phyloP scores from a whole-genome alignment of 1,140 invertebrate species.

The Leptoteleia sp. region DNA sequence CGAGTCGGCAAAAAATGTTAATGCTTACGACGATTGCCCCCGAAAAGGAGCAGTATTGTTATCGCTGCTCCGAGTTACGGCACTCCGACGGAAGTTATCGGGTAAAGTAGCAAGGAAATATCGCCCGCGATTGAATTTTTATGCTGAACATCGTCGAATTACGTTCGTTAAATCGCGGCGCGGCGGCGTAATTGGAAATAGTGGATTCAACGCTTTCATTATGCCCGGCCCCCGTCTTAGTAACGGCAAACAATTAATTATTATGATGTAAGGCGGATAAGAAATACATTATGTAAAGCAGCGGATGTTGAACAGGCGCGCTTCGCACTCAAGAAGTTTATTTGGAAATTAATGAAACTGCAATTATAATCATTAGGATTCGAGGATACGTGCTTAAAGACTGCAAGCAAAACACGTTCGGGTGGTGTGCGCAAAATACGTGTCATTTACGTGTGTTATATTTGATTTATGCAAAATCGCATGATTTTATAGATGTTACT shows the following conservation, averaged over 20 bases:
- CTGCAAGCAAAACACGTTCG: too few species aligned
- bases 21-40: conserved; percentile 26
- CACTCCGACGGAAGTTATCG: conserved; percentile 6
- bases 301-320: not conserved
- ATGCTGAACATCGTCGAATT: conserved; percentile 39
- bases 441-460: too few species aligned
- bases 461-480: too few species aligned
- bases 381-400: too few species aligned
- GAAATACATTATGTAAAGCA: not conserved
- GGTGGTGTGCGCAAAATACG: too few species aligned
- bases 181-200: conserved; percentile 12
- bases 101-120: conserved; percentile 12
- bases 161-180: conserved; percentile 16
- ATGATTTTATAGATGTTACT: too few species aligned
- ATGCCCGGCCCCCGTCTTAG: not conserved
- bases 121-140: conserved; percentile 47
- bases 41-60: conserved; percentile 17
- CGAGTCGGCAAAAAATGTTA: conserved; percentile 34
- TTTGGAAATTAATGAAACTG: too few species aligned
- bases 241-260: conserved; percentile 28
- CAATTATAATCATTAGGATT: too few species aligned
- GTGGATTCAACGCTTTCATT: conserved; percentile 24
- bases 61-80: conserved; percentile 20
- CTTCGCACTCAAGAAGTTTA: too few species aligned
- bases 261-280: not conserved